phyloP scores from a whole-genome alignment of 2,797 vertebrate genomes.

The Psittacula echo region DNA sequence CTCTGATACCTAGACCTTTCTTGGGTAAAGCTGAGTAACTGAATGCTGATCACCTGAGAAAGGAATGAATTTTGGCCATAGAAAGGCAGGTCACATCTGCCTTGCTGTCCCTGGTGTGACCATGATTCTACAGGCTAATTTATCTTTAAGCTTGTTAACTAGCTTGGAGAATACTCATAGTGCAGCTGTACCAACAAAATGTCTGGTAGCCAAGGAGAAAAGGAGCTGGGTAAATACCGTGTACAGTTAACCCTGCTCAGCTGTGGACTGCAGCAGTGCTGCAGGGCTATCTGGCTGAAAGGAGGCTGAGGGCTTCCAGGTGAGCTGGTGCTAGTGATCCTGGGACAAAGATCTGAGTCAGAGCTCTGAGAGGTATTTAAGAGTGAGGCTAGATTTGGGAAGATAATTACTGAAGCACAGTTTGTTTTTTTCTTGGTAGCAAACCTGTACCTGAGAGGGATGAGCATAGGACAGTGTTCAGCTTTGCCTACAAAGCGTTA shows the following conservation, averaged over 20 bases:
- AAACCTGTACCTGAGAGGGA: neutral
- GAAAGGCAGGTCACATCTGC: neutral
- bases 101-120: constrained; percentile 9
- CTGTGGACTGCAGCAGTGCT: neutral
- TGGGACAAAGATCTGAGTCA: too few relatives aligned
- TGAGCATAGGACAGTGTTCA: neutral
- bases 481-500: neutral
- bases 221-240: neutral
- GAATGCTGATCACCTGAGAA: neutral
- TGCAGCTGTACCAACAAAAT: neutral
- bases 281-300: neutral
- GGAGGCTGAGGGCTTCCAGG: neutral
- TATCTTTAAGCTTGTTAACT: constrained; percentile 20
- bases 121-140: neutral
- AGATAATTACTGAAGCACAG: neutral
- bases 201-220: neutral
- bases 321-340: neutral
- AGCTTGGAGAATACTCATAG: neutral
- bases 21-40: neutral
- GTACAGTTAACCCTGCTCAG: neutral
- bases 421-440: neutral
- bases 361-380: too few relatives aligned
- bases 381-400: neutral
- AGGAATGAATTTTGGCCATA: neutral
- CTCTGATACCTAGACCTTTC: neutral